Evolutionary conservation across 2,888 invertebrate species (phyloP).

Genomic region (Morpho deidamia): DNA sequence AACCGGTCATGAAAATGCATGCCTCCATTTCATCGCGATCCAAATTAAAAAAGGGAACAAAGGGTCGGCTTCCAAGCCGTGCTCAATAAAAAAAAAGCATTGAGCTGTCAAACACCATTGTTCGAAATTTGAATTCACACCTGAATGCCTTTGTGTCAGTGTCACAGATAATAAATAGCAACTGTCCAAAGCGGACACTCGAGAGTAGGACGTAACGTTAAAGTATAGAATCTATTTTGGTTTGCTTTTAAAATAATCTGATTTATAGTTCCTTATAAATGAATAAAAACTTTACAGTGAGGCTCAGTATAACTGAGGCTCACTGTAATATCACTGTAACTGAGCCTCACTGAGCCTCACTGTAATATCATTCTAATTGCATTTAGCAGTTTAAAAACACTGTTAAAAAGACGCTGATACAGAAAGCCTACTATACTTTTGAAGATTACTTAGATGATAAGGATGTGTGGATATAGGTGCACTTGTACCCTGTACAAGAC

Average conservation of each 20-base stretch:
- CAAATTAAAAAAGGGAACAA: constrained; percentile 20
- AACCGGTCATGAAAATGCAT: constrained; percentile 5
- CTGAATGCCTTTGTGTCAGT: constrained; percentile 31
- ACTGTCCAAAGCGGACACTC: constrained; percentile 9
- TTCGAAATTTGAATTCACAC: constrained; percentile 36
- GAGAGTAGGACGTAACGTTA: background rate
- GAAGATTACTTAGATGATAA: no score
- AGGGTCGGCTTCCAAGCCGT: constrained; percentile 17
- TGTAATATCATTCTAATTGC: no score
- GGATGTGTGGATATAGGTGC: no score
- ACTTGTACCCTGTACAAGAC: no score
- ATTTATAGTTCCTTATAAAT: background rate
- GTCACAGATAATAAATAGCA: constrained; percentile 23
- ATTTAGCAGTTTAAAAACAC: no score
- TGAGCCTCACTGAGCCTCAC: no score
- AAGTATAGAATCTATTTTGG: background rate
- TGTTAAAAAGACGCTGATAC: no score
- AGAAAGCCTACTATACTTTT: no score
- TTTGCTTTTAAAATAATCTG: background rate
- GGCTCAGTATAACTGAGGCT: no score
- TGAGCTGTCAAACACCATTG: constrained; percentile 38
- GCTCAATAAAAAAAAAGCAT: constrained; percentile 27
- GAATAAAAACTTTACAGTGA: no score
- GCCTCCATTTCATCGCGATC: background rate
- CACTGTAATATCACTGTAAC: no score